Percentiles rank a stretch among this genome's conserved stretches.
These are phyloP conservation scores for Periophthalmus modestus DNA, from an alignment of 2,113 vertebrate species.

Conservation along the genomic window DNA sequence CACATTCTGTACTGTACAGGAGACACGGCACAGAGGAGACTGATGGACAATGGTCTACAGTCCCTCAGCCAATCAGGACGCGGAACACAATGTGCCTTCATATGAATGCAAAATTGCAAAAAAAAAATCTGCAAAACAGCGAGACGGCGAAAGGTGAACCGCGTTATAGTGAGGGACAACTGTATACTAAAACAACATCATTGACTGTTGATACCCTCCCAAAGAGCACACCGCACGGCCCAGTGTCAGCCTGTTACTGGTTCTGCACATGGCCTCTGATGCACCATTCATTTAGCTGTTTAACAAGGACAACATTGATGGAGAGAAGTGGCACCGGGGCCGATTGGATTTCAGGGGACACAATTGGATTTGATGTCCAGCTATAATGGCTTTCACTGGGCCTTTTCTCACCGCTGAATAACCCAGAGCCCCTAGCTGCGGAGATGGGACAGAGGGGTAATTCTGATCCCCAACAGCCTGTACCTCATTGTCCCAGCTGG, in stretches of 20 bases:
- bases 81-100: no score
- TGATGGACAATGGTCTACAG: no score
- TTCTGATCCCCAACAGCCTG: constrained; percentile 61
- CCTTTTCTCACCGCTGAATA: constrained; percentile 57
- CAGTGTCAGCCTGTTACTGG: constrained; percentile 34
- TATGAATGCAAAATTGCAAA: no score
- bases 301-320: constrained; percentile 66
- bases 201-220: background rate
- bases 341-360: constrained; percentile 65
- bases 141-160: no score
- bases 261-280: constrained; percentile 42
- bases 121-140: no score
- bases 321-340: constrained; percentile 56
- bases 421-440: constrained; percentile 44
- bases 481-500: constrained; percentile 48
- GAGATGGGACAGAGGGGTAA: constrained; percentile 59
- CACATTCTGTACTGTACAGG: no score
- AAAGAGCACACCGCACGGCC: background rate
- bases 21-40: no score
- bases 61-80: no score
- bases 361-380: constrained; percentile 67
- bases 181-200: no score
- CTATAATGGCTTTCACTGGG: constrained; percentile 64
- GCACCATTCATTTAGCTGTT: constrained; percentile 63
- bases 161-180: no score